Conservation (phyloP, 2,113 vertebrate species). For the Periophthalmodon schlosseri region DNA sequence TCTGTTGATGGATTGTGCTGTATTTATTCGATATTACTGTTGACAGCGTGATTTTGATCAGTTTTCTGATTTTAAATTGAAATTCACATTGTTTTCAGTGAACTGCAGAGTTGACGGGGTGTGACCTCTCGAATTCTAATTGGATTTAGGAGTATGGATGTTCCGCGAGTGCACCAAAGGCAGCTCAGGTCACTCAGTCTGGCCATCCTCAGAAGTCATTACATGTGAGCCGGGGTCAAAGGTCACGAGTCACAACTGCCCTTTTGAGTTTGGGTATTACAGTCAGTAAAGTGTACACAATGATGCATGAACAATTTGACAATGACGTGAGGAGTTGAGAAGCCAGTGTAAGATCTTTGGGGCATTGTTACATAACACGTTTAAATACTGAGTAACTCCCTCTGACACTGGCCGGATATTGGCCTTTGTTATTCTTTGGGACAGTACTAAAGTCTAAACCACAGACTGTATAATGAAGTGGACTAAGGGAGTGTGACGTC, state of each 20-base stretch:
- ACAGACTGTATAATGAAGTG: no score
- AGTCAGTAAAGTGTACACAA: background rate
- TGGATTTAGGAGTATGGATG: conserved; percentile 33
- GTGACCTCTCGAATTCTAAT: background rate
- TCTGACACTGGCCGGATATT: background rate
- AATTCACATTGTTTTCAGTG: no score
- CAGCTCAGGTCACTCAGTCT: background rate
- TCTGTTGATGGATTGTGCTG: background rate
- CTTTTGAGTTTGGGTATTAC: conserved; percentile 27
- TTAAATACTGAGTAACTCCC: conserved; percentile 7
- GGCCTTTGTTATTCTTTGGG: background rate
- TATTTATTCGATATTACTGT: background rate
- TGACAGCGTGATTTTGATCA: background rate
- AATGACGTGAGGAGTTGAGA: conserved; percentile 24
- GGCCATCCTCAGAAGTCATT: conserved; percentile 4
- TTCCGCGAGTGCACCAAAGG: conserved; percentile 26
- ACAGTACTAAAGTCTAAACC: no score
- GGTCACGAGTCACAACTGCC: conserved; percentile 16
- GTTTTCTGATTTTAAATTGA: background rate
- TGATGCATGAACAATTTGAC: conserved; percentile 1
- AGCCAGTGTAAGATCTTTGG: conserved; percentile 8
- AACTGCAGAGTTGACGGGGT: background rate
- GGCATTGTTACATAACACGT: conserved; percentile 11
- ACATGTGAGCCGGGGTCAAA: background rate
- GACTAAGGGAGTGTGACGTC: no score